Base-by-base conservation (phyloP, 2,888 invertebrate genomes). In the Eilema sororculum region DNA sequence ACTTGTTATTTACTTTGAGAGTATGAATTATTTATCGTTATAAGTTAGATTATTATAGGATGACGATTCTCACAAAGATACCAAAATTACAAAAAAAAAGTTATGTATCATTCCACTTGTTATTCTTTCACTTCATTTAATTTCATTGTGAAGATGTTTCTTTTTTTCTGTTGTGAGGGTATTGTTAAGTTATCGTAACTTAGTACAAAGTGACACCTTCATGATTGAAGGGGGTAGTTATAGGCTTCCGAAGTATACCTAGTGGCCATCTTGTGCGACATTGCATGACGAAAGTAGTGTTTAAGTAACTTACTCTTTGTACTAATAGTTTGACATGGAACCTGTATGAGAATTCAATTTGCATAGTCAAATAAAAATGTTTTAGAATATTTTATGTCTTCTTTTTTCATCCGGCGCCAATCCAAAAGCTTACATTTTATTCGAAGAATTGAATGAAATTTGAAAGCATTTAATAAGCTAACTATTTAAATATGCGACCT, bases 311-410 rank as follows among this genome's bases (percentile, higher is more conserved):
- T 89, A 90, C 87, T 89, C 87, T 89, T 89, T 89, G 87, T 89
- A 91, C 88, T 89, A 80, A 89, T 89, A 87, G 84, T 84, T 91
- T 89, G 87, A 91, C 86, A 85, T 90, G 87, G 82, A 88, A 89
- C 87, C 83, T 93, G 91, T 93, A 93, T 89, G 86, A 78, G 85
- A 89, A 87, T 89, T 87, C 83, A 87, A 90, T 88, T 90, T 91
- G 90, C 86, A 91, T 93, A 93, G 91, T 91, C 88, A 91, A 94
- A 93, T 94, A 93, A 95, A 94, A 90, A 92, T 91, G 94, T 92
- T 93, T 94, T 92, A 93, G 91, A 85, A 88, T 82, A 80, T 41
- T 37, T 57, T 56, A 41, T 22, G 28, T 61, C 71, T 78, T 84
- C 78, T 75, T 74, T 28, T 74, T 76, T 80, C n/a, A n/a, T 52